These are phyloP conservation scores for Resseliella maxima DNA, from an alignment of 2,888 invertebrate species.

Conservation along the genomic window DNA sequence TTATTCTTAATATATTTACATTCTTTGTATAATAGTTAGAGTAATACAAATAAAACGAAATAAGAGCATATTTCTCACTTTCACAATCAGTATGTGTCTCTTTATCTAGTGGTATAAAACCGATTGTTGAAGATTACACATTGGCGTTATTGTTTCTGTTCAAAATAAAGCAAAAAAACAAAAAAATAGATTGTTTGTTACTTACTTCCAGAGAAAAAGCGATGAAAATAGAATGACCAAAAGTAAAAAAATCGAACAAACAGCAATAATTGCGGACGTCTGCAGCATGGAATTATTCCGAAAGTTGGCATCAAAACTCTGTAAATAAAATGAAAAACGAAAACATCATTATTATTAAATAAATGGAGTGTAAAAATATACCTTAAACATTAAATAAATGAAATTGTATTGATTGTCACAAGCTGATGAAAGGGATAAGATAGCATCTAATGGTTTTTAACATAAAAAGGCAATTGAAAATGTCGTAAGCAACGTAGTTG, in stretches of 20 bases:
- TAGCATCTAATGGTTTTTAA: not conserved
- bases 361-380: not conserved
- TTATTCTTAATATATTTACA: no score
- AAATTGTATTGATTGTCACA: not conserved
- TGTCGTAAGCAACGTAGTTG: not conserved
- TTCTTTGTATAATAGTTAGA: not conserved
- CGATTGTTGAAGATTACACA: no score
- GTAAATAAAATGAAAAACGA: constrained; percentile 62
- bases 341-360: not conserved
- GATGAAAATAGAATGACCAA: constrained; percentile 83
- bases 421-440: not conserved
- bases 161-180: constrained; percentile 57
- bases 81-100: not conserved
- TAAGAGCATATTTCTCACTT: not conserved
- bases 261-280: constrained; percentile 85
- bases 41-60: not conserved
- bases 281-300: constrained; percentile 86
- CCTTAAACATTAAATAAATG: constrained; percentile 25
- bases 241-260: constrained; percentile 82
- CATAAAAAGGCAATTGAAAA: constrained; percentile 18
- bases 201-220: constrained; percentile 90
- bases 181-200: constrained; percentile 63
- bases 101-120: not conserved
- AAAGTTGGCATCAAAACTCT: constrained; percentile 90
- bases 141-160: no score